Base-by-base conservation (phyloP, 2,888 invertebrate genomes). In the Drosophila paranaensis region DNA sequence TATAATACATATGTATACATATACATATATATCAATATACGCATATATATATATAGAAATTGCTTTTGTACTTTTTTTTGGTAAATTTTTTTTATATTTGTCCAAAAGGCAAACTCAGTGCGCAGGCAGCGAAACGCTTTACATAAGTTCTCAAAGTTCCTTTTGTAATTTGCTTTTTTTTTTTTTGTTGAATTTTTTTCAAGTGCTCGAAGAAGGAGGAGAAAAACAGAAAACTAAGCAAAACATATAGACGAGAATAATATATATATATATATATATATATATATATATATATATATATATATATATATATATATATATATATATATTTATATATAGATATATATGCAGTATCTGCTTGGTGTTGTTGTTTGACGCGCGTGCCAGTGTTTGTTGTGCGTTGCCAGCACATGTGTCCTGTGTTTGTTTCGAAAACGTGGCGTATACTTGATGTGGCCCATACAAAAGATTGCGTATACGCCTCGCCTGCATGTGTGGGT, bases 381-480 rank as follows among this genome's bases (percentile, higher is more conserved):
- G 77, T 58, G 60, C 57, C 25, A 57, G 46, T 67, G 58, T 43
- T 45, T 66, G 54, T 54, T 30, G 48, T 48, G 48, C 20, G n/a
- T 54, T 54, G 39, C 37, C 39, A 27, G 39, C 37, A 53, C 39
- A 54, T 27, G 27, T 54, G 39, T 54, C 6, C 20, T 66, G 61
- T 67, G 66, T 70, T 66, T 65, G 58, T 60, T 74, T 35, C 64
- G 81, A 89, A 89, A 89, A 82, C 82, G 82, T 88, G 89, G 88
- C 88, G 85, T 89, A 81, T 84, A 88, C 79, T 88, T 81, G 58
- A 81, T 89, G 74, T 72, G 79, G 79, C 45, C 42, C 70, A 73
- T 39, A 68, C 43, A 60, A 67, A 71, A 57, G 79, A 87, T 83
- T 89, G 88, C 90, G 90, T 88, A 88, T 90, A 88, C 90, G 90